These are phyloP conservation scores for Sarcophaga peregrina DNA, from an alignment of 1,140 invertebrate genomes.

Conservation along the genomic window DNA sequence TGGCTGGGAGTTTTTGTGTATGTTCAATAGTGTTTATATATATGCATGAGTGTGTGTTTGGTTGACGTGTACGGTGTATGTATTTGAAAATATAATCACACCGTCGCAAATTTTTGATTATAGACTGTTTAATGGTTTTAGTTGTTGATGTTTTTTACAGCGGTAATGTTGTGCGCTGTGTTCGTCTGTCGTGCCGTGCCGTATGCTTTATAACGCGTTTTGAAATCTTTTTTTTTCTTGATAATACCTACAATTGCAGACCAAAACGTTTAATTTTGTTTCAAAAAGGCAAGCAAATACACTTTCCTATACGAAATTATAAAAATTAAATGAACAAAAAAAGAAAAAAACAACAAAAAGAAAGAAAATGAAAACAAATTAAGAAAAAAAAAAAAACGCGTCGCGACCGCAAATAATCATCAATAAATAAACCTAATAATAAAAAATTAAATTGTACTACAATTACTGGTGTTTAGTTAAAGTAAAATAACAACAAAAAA, in stretches of 20 bases:
- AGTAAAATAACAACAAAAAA: background rate
- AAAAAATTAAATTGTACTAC: background rate
- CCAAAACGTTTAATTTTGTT: no score
- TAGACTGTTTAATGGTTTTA: slow-evolving; percentile 34
- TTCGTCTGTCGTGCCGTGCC: slow-evolving; percentile 36
- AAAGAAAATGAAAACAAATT: background rate
- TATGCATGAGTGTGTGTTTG: background rate
- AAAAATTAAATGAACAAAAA: background rate
- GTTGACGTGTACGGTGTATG: background rate
- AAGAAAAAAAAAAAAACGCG: background rate
- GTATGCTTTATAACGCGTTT: no score
- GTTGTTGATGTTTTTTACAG: slow-evolving; percentile 42
- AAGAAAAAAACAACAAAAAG: background rate
- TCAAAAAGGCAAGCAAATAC: no score
- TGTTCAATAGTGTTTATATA: background rate
- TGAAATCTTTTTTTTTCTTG: no score
- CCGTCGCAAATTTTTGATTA: slow-evolving; percentile 42
- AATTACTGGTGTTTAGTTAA: background rate
- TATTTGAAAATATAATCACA: slow-evolving; percentile 36
- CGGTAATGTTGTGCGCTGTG: slow-evolving; percentile 38
- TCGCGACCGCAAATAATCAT: background rate
- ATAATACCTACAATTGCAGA: no score
- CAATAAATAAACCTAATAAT: background rate
- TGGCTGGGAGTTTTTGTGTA: background rate
- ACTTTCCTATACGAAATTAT: background rate